phyloP scores from a whole-genome alignment of 53 echinoderm and acorn worm genomes.

The Paracentrotus lividus region DNA sequence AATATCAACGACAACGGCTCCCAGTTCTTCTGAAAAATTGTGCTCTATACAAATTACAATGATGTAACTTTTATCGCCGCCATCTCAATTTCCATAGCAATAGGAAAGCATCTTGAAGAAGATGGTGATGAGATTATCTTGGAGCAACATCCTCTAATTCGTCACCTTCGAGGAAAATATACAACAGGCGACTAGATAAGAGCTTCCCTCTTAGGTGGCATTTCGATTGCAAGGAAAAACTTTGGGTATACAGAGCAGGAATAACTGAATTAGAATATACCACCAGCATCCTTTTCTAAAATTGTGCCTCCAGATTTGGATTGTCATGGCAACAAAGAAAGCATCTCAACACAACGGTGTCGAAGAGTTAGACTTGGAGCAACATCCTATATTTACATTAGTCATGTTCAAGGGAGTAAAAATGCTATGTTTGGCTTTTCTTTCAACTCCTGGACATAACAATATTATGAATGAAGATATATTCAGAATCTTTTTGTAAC shows the following conservation, averaged over 20 bases:
- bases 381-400: background rate
- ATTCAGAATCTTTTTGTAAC: background rate
- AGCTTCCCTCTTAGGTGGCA: background rate
- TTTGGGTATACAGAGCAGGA: background rate
- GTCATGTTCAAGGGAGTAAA: background rate
- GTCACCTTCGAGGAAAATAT: background rate
- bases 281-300: background rate
- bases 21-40: too few relatives aligned
- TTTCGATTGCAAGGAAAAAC: background rate
- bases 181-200: background rate
- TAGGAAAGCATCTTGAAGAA: background rate
- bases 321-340: background rate
- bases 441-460: background rate
- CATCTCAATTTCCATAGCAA: background rate
- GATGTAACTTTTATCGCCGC: background rate
- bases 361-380: background rate
- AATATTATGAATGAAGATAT: background rate
- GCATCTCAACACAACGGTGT: background rate
- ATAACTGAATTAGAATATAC: background rate
- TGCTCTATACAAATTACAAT: background rate
- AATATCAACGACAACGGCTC: too few relatives aligned
- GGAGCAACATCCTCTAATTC: background rate
- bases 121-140: constrained; percentile 15
- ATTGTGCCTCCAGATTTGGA: background rate
- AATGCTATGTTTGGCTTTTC: background rate